A percentile compares a stretch with the other conserved stretches of the same genome.
Evolutionary conservation across 2,113 vertebrate species (phyloP).

Genomic region (Trachemys scripta): DNA sequence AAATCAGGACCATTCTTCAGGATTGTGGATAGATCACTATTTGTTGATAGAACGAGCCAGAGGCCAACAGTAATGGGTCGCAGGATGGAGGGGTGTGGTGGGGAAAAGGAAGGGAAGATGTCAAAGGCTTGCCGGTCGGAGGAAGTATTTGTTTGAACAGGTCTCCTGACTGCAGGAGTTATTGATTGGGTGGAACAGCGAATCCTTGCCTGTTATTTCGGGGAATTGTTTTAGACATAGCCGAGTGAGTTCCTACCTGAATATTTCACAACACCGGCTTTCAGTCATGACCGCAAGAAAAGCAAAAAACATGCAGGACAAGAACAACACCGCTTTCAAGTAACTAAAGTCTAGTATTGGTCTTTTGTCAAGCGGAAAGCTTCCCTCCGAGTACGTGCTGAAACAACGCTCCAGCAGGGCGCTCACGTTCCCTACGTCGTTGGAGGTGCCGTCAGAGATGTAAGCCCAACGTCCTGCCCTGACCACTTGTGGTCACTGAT

Average conservation of each 20-base stretch:
- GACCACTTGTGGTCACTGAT: fast-evolving
- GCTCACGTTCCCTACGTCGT: neutral
- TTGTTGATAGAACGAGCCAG: fast-evolving
- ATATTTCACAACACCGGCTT: neutral
- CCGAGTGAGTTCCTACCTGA: neutral
- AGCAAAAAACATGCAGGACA: conserved; percentile 14
- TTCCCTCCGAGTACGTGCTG: conserved; percentile 37
- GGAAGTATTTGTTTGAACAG: conserved; percentile 2
- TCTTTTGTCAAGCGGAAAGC: neutral
- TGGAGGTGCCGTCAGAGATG: fast-evolving
- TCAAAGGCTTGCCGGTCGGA: neutral
- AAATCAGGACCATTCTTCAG: neutral
- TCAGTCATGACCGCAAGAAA: conserved; percentile 24
- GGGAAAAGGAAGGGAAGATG: neutral
- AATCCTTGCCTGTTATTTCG: neutral
- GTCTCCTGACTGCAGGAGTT: neutral
- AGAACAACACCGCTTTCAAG: neutral
- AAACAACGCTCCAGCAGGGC: neutral
- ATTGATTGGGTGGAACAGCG: neutral
- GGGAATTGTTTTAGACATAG: neutral
- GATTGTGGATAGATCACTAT: fast-evolving
- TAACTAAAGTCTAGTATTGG: neutral
- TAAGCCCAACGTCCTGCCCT: neutral
- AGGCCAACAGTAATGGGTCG: fast-evolving
- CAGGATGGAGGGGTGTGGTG: fast-evolving